phyloP scores from a whole-genome alignment of 2,113 vertebrate genomes.

The Microtus ochrogaster region DNA sequence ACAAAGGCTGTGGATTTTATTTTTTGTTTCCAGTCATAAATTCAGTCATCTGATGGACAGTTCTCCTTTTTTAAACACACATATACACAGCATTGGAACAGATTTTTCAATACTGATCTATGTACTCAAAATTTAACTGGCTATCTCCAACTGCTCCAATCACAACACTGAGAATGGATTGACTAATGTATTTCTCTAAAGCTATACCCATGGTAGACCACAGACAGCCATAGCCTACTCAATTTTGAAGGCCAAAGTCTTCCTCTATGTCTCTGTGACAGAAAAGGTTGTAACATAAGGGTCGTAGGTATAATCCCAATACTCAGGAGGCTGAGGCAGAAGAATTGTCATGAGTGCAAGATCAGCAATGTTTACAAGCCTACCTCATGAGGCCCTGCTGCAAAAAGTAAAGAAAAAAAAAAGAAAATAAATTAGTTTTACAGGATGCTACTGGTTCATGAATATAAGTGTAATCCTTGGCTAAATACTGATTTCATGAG shows the following conservation, averaged over 20 bases:
- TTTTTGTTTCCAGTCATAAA: conserved; percentile 46
- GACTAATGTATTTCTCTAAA: conserved; percentile 58
- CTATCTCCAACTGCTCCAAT: neutral
- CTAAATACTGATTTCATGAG: neutral
- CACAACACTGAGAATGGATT: neutral
- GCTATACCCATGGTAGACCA: neutral
- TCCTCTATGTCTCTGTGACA: rapidly evolving
- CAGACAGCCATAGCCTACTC: neutral
- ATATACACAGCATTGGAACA: conserved; percentile 4
- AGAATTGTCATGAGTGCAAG: neutral
- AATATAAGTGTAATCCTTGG: neutral
- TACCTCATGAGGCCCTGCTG: neutral
- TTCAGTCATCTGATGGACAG: neutral
- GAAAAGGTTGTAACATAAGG: rapidly evolving
- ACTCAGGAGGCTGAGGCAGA: neutral
- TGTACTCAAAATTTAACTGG: conserved; percentile 52
- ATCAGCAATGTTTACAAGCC: neutral
- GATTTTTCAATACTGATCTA: conserved; percentile 56
- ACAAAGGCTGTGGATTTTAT: conserved; percentile 7
- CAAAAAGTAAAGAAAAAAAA: neutral
- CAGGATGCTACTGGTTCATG: rapidly evolving
- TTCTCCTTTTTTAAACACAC: neutral
- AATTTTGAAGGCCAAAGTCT: neutral
- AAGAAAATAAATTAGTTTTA: neutral
- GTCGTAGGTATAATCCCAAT: neutral